Base-by-base conservation (phyloP, 2,113 vertebrate species). In the Crotophaga sulcirostris region DNA sequence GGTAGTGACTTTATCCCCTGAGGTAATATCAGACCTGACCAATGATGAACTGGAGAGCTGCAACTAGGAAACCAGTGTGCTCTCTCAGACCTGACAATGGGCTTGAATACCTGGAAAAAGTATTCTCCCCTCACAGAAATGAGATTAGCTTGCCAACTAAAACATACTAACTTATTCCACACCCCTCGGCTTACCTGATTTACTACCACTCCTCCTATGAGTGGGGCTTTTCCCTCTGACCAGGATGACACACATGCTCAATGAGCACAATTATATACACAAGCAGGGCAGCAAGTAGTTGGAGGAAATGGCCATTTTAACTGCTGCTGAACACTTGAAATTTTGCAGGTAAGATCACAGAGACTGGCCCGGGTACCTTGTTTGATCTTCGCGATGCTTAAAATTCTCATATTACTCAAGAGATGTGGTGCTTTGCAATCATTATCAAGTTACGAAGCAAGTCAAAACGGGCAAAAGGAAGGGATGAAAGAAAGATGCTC, bases 171-270 rank as follows among this genome's bases (percentile, higher is more conserved):
- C 20, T 83, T 83, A 56, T 67, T 55, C 34, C 52, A 67, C 3
- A 3, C 5, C 10, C 15, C 67, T 89, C 42, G 60, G 9, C 21
- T 75, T 49, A 36, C n/a, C 33, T 40, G 47, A 67, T 42, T 86
- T 86, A 28, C 29, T 83, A 64, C 76, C 33, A 29, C 16, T 60
- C 17, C 16, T 87, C 40, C 18, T 63, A 19, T 9, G 31, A 72
- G 69, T 26, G 18, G 15, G 11, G 66, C 24, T 66, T 63, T 66
- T 66, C 31, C 23, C 23, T 59, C 64, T 34, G 25, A 78, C 12
- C 28, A 10, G n/a, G 29, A 38, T 42, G 26, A 18, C 33, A 29
- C 0, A 2, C 1, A 8, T 19, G 24, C 31, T 45, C 10, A 23
- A 10, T 24, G 20, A 44, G 24, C 20, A 31, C 1, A 1, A 45